phyloP scores from a whole-genome alignment of 2,797 vertebrate genomes.

The Distichodus sexfasciatus region DNA sequence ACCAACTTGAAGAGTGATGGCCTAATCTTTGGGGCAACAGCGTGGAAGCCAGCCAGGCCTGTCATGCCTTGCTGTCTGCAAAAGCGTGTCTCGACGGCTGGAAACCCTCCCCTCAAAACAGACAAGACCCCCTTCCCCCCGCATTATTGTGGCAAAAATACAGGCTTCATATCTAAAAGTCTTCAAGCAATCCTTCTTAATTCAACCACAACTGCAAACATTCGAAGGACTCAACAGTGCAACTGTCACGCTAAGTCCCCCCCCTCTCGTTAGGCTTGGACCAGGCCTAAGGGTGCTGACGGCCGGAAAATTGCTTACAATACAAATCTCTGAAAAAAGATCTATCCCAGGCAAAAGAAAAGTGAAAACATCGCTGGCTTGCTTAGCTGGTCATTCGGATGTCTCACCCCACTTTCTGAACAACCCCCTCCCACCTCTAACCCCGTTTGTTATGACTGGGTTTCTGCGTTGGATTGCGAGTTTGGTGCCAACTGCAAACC shows the following conservation, averaged over 20 bases:
- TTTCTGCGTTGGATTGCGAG: slow-evolving; percentile 76
- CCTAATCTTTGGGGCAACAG: slow-evolving; percentile 47
- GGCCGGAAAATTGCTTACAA: slow-evolving; percentile 81
- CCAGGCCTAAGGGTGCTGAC: slow-evolving; percentile 76
- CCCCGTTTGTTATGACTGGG: slow-evolving; percentile 73
- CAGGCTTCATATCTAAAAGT: background rate
- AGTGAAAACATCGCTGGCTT: slow-evolving; percentile 71
- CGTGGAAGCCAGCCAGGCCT: slow-evolving; percentile 19
- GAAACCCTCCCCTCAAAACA: background rate
- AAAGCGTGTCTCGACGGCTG: slow-evolving; percentile 8
- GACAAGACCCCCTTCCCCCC: background rate
- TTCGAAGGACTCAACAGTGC: slow-evolving; percentile 3
- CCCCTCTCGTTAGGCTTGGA: slow-evolving; percentile 21
- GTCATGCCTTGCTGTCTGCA: slow-evolving; percentile 21
- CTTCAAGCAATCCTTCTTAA: background rate
- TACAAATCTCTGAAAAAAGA: slow-evolving; percentile 72
- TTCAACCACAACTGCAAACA: slow-evolving; percentile 17
- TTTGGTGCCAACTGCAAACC: slow-evolving; percentile 69
- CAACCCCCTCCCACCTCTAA: slow-evolving; percentile 34
- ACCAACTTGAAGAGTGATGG: slow-evolving; percentile 48
- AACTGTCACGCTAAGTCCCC: slow-evolving; percentile 38
- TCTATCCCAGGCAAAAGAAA: slow-evolving; percentile 48
- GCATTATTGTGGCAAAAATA: no score
- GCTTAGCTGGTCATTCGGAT: slow-evolving; percentile 78
- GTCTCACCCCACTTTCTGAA: slow-evolving; percentile 67